phyloP scores from a whole-genome alignment of 2,797 vertebrate genomes.

The Vespertilio murinus region DNA sequence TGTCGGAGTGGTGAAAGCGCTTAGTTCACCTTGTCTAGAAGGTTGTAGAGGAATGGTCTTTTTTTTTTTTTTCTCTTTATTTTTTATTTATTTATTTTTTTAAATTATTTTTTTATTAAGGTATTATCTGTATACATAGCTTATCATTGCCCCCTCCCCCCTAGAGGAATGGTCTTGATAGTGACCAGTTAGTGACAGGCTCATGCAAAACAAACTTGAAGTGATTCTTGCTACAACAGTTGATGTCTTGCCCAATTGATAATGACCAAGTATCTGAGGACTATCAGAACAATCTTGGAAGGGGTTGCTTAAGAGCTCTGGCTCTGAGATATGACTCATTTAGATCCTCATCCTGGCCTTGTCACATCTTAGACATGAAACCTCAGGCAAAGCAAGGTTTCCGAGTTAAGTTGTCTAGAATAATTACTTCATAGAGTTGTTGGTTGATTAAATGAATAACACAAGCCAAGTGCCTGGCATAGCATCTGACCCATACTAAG shows the following conservation, averaged over 20 bases:
- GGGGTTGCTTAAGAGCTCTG: neutral
- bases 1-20: neutral
- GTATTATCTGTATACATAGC: too few relatives aligned
- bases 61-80: too few relatives aligned
- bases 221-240: neutral
- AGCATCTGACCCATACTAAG: neutral
- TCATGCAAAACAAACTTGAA: neutral
- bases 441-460: neutral
- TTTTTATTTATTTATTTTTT: too few relatives aligned
- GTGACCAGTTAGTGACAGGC: neutral
- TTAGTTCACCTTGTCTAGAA: neutral
- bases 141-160: too few relatives aligned
- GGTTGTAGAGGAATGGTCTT: neutral
- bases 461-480: neutral
- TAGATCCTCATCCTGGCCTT: neutral
- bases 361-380: neutral
- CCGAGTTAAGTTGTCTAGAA: neutral
- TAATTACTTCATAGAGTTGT: neutral
- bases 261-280: neutral
- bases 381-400: neutral
- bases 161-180: neutral
- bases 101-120: too few relatives aligned
- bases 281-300: neutral
- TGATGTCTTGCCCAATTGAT: neutral
- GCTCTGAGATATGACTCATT: neutral